A percentile compares a stretch with the other conserved stretches of the same genome.
These are phyloP conservation scores for Galago senegalensis DNA, from an alignment of 2,797 vertebrate genomes.

Conservation along the genomic window DNA sequence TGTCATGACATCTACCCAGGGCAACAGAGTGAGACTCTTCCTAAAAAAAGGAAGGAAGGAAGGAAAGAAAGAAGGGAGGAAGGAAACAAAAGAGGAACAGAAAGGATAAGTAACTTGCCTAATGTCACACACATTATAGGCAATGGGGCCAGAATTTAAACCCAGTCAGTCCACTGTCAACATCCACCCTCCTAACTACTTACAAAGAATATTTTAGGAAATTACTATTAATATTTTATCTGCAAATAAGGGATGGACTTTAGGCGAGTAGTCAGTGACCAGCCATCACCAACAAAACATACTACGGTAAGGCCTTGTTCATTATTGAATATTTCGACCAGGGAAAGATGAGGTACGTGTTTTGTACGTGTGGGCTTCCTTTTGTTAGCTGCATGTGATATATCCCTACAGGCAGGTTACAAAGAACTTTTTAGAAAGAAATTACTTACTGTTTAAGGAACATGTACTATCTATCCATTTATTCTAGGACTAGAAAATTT, in stretches of 20 bases:
- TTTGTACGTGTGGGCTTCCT: neutral
- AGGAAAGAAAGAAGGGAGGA: no score
- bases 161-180: neutral
- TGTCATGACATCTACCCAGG: no score
- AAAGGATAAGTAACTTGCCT: neutral
- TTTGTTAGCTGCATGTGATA: neutral
- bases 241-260: neutral
- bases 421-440: neutral
- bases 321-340: neutral
- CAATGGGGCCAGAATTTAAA: neutral
- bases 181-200: neutral
- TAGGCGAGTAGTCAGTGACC: neutral
- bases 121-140: neutral
- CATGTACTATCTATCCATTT: neutral
- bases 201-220: neutral
- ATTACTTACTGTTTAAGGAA: neutral
- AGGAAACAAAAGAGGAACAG: neutral
- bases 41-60: no score
- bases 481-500: neutral
- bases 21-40: no score
- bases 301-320: neutral
- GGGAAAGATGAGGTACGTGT: neutral
- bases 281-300: neutral
- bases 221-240: neutral
- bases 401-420: neutral